These are phyloP conservation scores for Synergus laeviventris DNA, from an alignment of 2,888 invertebrate species.

Conservation along the genomic window DNA sequence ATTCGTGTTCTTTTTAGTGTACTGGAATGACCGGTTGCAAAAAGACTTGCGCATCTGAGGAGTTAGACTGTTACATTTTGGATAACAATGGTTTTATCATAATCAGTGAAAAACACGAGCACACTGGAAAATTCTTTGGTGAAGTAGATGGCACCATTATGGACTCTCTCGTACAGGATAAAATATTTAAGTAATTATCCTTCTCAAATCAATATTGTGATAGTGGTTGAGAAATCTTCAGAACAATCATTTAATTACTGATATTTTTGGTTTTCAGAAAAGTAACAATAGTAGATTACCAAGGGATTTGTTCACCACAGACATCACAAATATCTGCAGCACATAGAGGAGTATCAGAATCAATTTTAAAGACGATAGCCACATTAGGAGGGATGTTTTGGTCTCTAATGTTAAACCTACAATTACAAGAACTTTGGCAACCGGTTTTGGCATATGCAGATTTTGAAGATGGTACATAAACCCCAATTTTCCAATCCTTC, in stretches of 20 bases:
- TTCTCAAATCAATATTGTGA: neutral
- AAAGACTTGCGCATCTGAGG: slow-evolving; percentile 91
- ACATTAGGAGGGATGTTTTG: slow-evolving; percentile 65
- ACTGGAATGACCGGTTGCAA: slow-evolving; percentile 83
- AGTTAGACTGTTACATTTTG: slow-evolving; percentile 93
- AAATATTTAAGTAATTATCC: slow-evolving; percentile 82
- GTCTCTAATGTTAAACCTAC: slow-evolving; percentile 64
- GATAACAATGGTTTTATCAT: slow-evolving; percentile 97
- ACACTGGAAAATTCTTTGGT: slow-evolving; percentile 95
- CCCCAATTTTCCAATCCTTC: neutral
- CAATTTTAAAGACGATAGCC: slow-evolving; percentile 61
- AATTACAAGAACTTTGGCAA: slow-evolving; percentile 70
- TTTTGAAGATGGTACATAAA: slow-evolving; percentile 54
- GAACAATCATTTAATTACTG: neutral
- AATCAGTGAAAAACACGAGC: slow-evolving; percentile 89
- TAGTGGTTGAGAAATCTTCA: no score
- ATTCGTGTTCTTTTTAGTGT: slow-evolving; percentile 78
- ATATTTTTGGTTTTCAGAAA: slow-evolving; percentile 77
- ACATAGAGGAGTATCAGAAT: slow-evolving; percentile 66
- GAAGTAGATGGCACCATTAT: slow-evolving; percentile 96
- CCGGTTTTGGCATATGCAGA: slow-evolving; percentile 63
- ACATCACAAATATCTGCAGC: slow-evolving; percentile 73
- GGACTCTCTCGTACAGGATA: slow-evolving; percentile 93
- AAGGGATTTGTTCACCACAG: slow-evolving; percentile 86
- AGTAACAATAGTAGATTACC: slow-evolving; percentile 91